These are phyloP conservation scores for Vidua chalybeata DNA, from an alignment of 2,113 vertebrate genomes.

Conservation along the genomic window DNA sequence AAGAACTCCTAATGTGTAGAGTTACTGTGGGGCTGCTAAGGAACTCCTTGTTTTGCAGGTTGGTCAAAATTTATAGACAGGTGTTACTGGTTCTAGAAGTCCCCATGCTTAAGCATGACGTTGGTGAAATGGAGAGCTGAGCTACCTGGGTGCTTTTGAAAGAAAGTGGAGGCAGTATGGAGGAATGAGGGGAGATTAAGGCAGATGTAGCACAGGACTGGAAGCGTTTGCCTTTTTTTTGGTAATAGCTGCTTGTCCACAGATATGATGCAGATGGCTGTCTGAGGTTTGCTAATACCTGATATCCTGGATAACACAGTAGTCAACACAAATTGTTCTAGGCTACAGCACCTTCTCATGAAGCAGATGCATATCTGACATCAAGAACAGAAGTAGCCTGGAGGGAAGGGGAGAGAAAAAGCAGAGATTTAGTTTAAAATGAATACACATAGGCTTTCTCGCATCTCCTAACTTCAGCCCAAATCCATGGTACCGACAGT, in stretches of 20 bases:
- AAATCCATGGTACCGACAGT: background rate
- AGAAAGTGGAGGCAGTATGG: slow-evolving; percentile 59
- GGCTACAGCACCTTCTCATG: slow-evolving; percentile 74
- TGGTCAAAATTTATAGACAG: slow-evolving; percentile 39
- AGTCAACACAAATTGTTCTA: slow-evolving; percentile 76
- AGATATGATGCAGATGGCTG: slow-evolving; percentile 79
- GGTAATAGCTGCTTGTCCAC: slow-evolving; percentile 88
- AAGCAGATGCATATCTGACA: slow-evolving; percentile 81
- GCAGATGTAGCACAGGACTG: slow-evolving; percentile 78
- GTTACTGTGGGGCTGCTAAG: slow-evolving; percentile 50
- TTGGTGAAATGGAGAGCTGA: slow-evolving; percentile 54
- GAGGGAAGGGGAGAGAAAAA: slow-evolving; percentile 16
- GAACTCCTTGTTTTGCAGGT: slow-evolving; percentile 36
- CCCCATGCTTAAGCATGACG: slow-evolving; percentile 37
- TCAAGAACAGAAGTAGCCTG: slow-evolving; percentile 83
- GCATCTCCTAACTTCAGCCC: background rate
- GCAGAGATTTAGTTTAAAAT: slow-evolving; percentile 25
- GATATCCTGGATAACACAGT: slow-evolving; percentile 75
- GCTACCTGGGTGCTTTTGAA: slow-evolving; percentile 59
- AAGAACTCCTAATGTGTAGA: slow-evolving; percentile 52
- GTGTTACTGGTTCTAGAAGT: slow-evolving; percentile 48
- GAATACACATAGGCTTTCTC: background rate
- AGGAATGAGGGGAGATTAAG: slow-evolving; percentile 78
- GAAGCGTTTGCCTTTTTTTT: slow-evolving; percentile 79
- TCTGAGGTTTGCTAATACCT: slow-evolving; percentile 79